phyloP scores from a whole-genome alignment of 2,113 vertebrate genomes.

The zebrafish (Danio rerio) region DNA sequence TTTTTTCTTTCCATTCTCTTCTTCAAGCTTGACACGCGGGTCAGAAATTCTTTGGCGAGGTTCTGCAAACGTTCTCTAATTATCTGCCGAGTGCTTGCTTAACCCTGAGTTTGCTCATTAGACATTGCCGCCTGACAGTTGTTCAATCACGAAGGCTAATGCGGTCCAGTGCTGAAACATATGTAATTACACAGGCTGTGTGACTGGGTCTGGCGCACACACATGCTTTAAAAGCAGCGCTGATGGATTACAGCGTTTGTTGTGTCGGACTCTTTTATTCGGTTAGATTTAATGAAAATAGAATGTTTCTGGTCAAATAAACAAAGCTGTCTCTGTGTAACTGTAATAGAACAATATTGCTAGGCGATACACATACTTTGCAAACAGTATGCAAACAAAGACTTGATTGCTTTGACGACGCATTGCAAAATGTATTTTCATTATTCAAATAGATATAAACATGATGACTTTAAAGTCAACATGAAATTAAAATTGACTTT shows the following conservation, averaged over 20 bases:
- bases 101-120: constrained; percentile 59
- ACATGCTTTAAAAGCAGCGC: neutral
- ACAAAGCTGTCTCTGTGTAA: neutral
- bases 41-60: constrained; percentile 31
- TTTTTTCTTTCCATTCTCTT: neutral
- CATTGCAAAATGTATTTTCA: neutral
- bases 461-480: neutral
- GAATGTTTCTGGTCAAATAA: neutral
- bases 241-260: neutral
- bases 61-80: constrained; percentile 51
- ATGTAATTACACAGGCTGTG: constrained; percentile 42
- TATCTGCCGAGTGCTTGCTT: constrained; percentile 60
- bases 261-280: neutral
- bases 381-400: neutral
- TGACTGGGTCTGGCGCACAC: neutral
- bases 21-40: constrained; percentile 28
- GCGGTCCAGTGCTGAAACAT: constrained; percentile 48
- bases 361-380: neutral
- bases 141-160: constrained; percentile 53
- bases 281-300: neutral
- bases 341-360: neutral
- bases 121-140: constrained; percentile 55
- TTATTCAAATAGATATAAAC: neutral
- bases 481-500: neutral
- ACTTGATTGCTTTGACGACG: neutral